These are phyloP conservation scores for Pemphredon lugubris DNA, from an alignment of 2,888 invertebrate genomes.

Conservation along the genomic window DNA sequence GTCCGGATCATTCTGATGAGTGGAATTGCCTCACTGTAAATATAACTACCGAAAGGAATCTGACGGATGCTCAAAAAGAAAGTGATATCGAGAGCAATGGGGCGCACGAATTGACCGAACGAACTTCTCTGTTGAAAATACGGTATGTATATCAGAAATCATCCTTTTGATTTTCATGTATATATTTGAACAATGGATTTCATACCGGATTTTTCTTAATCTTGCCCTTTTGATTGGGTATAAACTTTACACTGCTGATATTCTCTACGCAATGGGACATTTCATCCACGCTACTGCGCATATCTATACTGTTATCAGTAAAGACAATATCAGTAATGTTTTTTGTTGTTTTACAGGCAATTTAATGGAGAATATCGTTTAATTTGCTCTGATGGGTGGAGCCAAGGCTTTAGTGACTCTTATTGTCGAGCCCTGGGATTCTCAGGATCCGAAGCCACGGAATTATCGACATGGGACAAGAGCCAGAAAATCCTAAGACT, in stretches of 20 bases:
- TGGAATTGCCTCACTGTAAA: constrained; percentile 82
- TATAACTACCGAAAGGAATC: constrained; percentile 57
- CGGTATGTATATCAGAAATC: constrained; percentile 56
- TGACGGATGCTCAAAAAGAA: constrained; percentile 38
- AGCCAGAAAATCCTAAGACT: constrained; percentile 79
- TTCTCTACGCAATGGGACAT: no score
- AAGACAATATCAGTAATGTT: no score
- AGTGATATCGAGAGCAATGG: constrained; percentile 46
- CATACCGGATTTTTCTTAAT: no score
- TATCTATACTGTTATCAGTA: no score
- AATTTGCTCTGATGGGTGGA: constrained; percentile 84
- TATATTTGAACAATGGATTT: neutral
- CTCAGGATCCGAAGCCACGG: constrained; percentile 79
- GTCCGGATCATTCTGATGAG: constrained; percentile 85
- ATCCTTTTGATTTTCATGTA: neutral
- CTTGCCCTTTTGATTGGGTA: no score
- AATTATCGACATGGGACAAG: constrained; percentile 81
- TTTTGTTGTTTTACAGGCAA: constrained; percentile 62
- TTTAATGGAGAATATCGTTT: constrained; percentile 77
- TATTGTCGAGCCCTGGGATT: constrained; percentile 84
- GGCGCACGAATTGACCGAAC: constrained; percentile 48
- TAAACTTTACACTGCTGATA: no score
- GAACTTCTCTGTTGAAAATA: constrained; percentile 65
- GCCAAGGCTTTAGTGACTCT: constrained; percentile 82
- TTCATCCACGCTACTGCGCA: no score